Evolutionary conservation across 2,797 vertebrate species (phyloP).

Genomic region (Mus caroli): DNA sequence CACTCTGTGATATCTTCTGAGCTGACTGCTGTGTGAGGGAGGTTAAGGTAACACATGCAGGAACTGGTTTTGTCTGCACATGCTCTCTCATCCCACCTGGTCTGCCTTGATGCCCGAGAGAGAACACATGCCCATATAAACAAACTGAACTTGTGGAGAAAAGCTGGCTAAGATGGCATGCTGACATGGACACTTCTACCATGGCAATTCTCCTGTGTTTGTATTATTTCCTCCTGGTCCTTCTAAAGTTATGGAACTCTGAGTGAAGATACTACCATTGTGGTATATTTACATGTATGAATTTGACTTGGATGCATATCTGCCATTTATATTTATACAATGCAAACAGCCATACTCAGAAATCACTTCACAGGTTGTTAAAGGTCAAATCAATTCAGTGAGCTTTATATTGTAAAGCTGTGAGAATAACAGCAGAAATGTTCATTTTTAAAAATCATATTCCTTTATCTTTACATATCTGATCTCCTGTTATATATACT

Average conservation of each 20-base stretch:
- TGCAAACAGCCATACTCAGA: not conserved
- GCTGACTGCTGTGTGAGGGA: not conserved
- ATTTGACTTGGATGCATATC: not conserved
- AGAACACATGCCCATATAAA: not conserved
- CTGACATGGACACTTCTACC: not conserved
- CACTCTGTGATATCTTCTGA: not conserved
- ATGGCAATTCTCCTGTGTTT: not conserved
- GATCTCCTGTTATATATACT: not conserved
- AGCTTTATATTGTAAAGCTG: not conserved
- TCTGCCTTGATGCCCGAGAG: not conserved
- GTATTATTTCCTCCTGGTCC: not conserved
- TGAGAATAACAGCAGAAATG: not conserved
- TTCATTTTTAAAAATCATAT: not conserved
- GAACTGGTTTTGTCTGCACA: not conserved
- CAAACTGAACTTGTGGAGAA: not conserved
- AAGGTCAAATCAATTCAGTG: constrained; percentile 30
- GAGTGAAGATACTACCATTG: not conserved
- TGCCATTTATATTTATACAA: not conserved
- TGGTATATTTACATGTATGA: not conserved
- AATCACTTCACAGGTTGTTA: not conserved
- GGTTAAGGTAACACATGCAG: not conserved
- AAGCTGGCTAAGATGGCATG: not conserved
- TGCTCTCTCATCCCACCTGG: not conserved
- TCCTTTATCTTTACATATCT: not conserved
- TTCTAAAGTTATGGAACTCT: not conserved